phyloP scores from a whole-genome alignment of 2,797 vertebrate genomes.

The Sphenodon punctatus region DNA sequence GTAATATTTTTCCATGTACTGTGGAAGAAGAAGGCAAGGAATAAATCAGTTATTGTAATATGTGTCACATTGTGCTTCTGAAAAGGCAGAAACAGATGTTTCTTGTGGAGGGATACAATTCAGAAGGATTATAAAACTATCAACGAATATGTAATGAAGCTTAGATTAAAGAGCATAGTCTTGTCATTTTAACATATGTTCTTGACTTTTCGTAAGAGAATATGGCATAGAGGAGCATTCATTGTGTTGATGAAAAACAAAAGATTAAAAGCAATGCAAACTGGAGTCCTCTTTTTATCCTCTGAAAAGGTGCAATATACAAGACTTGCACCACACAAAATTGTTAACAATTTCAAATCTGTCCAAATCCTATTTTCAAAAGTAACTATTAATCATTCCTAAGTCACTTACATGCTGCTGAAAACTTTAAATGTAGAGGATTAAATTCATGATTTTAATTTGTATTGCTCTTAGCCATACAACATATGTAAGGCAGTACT shows the following conservation, averaged over 20 bases:
- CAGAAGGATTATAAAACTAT: constrained; percentile 34
- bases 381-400: not conserved
- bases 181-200: constrained; percentile 16
- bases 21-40: not conserved
- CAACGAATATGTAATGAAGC: constrained; percentile 14
- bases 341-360: not conserved
- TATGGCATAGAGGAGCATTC: not conserved
- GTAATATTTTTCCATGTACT: not conserved
- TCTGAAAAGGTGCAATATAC: not conserved
- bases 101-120: constrained; percentile 44
- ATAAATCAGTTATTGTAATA: constrained; percentile 27
- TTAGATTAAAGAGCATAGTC: constrained; percentile 32
- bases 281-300: not conserved
- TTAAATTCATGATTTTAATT: too few species aligned
- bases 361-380: not conserved
- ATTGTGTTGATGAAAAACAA: not conserved
- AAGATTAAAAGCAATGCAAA: constrained; percentile 15
- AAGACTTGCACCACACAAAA: too few species aligned
- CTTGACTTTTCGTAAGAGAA: constrained; percentile 17
- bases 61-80: not conserved
- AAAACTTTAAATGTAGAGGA: too few species aligned
- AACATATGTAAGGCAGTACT: too few species aligned
- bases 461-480: too few species aligned
- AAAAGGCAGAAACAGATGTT: constrained; percentile 21
- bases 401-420: not conserved